phyloP scores from a whole-genome alignment of 1,140 invertebrate species.

The Centruroides sculpturatus region DNA sequence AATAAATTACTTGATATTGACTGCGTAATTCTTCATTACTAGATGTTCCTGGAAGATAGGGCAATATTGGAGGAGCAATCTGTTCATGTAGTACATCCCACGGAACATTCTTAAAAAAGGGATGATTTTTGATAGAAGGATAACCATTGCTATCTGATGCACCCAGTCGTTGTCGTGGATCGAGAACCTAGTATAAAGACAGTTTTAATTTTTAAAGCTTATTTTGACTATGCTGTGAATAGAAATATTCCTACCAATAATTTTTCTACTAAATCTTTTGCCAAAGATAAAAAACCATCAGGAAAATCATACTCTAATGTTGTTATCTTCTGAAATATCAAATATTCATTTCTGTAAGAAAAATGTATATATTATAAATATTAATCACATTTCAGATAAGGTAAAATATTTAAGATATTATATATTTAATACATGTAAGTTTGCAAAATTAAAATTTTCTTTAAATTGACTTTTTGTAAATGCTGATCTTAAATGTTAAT shows the following conservation, averaged over 20 bases:
- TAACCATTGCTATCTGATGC: constrained; percentile 59
- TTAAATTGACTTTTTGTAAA: too few relatives aligned
- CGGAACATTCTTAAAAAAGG: constrained; percentile 68
- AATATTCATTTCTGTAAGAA: constrained; percentile 66
- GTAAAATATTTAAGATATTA: background rate
- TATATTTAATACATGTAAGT: too few relatives aligned
- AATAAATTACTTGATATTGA: constrained; percentile 24
- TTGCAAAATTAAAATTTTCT: too few relatives aligned
- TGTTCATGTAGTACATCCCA: constrained; percentile 64
- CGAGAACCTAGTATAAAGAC: constrained; percentile 30
- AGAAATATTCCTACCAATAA: constrained; percentile 48
- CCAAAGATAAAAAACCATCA: constrained; percentile 65
- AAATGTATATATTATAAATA: constrained; percentile 1
- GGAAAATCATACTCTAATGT: constrained; percentile 85
- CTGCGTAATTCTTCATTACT: constrained; percentile 51
- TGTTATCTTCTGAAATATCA: constrained; percentile 92
- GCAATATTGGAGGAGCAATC: constrained; percentile 66
- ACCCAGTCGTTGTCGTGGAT: constrained; percentile 66
- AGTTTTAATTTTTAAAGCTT: background rate
- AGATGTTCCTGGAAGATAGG: constrained; percentile 61
- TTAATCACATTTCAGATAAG: constrained; percentile 3
- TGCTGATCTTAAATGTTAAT: too few relatives aligned
- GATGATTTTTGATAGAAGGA: constrained; percentile 63
- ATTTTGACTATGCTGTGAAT: background rate
- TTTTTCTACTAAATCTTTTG: constrained; percentile 73